A percentile compares a stretch with the other conserved stretches of the same genome.
These are phyloP conservation scores for Malurus alboscapulatus DNA, from an alignment of 2,113 vertebrate genomes.

Conservation along the genomic window DNA sequence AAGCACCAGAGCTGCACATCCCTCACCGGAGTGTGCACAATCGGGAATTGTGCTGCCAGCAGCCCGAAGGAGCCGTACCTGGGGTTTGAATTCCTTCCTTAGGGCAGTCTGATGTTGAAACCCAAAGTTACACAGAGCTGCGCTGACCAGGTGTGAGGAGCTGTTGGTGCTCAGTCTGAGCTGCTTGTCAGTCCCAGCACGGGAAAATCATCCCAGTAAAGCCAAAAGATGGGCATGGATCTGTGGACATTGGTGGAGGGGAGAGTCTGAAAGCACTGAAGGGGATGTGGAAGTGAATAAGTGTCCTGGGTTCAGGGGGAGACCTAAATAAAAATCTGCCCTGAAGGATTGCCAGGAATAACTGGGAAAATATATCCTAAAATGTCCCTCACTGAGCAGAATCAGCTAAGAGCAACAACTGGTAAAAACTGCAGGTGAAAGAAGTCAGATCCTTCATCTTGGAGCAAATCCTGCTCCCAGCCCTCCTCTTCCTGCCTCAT, in stretches of 20 bases:
- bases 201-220: not conserved
- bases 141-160: not conserved
- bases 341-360: not conserved
- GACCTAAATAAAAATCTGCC: not conserved
- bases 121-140: not conserved
- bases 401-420: not conserved
- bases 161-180: rapidly evolving
- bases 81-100: not conserved
- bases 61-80: rapidly evolving
- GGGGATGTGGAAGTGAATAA: not conserved
- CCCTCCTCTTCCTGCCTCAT: not conserved
- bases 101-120: not conserved
- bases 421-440: not conserved
- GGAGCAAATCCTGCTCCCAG: not conserved
- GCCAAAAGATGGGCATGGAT: not conserved
- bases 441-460: not conserved
- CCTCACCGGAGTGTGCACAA: rapidly evolving
- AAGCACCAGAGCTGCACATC: not conserved
- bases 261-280: not conserved
- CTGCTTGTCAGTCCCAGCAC: rapidly evolving
- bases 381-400: rapidly evolving
- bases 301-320: not conserved
- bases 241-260: rapidly evolving
- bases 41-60: not conserved
- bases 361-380: not conserved